Evolutionary conservation across 1,140 invertebrate species (phyloP).

Genomic region (Polypedilum vanderplanki): DNA sequence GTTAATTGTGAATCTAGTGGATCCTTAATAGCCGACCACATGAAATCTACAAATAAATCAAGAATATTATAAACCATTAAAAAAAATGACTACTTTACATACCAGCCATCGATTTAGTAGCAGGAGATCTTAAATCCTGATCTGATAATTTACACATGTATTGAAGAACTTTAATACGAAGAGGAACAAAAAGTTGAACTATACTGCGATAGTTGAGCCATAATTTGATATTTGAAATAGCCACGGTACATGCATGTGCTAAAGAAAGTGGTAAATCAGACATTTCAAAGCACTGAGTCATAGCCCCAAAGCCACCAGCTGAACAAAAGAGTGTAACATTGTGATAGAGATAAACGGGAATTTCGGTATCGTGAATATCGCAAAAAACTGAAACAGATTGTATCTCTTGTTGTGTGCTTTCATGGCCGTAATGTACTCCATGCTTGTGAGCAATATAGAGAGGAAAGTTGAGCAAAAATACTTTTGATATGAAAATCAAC

Average conservation of each 20-base stretch:
- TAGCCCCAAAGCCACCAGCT: conserved; percentile 75
- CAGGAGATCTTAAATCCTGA: conserved; percentile 77
- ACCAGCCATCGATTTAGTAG: conserved; percentile 85
- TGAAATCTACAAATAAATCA: conserved; percentile 60
- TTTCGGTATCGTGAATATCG: conserved; percentile 87
- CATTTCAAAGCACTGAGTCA: conserved; percentile 76
- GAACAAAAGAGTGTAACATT: conserved; percentile 90
- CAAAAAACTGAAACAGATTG: conserved; percentile 73
- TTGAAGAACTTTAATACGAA: conserved; percentile 75
- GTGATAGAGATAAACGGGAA: conserved; percentile 77
- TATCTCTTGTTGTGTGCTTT: conserved; percentile 68
- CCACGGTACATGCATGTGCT: conserved; percentile 82
- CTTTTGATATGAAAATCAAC: conserved; percentile 69
- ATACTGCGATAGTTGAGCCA: conserved; percentile 89
- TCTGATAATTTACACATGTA: conserved; percentile 91
- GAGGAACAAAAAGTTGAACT: conserved; percentile 76
- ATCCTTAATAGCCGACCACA: conserved; percentile 90
- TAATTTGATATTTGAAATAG: conserved; percentile 87
- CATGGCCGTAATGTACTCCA: conserved; percentile 65
- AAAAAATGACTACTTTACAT: conserved; percentile 33
- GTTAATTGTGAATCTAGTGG: conserved; percentile 76
- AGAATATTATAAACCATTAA: conserved; percentile 16
- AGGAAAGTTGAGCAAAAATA: conserved; percentile 83
- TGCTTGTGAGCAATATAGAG: conserved; percentile 89
- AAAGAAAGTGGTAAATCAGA: conserved; percentile 75